These are phyloP conservation scores for Drosophila kanapiae DNA, from an alignment of 1,140 invertebrate genomes.

Conservation along the genomic window DNA sequence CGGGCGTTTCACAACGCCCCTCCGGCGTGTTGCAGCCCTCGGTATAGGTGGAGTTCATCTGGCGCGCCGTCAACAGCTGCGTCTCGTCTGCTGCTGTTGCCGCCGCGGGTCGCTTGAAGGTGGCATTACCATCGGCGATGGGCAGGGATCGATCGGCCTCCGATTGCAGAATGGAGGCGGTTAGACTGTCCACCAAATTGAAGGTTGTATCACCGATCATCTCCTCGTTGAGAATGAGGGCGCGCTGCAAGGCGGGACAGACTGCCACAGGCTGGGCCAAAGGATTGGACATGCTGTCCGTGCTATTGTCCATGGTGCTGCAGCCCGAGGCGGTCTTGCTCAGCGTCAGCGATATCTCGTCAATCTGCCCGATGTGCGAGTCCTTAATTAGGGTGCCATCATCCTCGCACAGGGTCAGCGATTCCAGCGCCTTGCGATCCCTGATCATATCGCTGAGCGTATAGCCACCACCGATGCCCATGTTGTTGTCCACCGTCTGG, in stretches of 20 bases:
- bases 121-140: slow-evolving; percentile 32
- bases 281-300: slow-evolving; percentile 71
- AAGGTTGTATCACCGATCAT: slow-evolving; percentile 78
- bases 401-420: slow-evolving; percentile 75
- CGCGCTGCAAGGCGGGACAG: slow-evolving; percentile 43
- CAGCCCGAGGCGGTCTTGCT: slow-evolving; percentile 80
- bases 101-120: slow-evolving; percentile 49
- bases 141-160: slow-evolving; percentile 34
- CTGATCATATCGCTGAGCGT: slow-evolving; percentile 77
- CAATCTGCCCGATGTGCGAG: slow-evolving; percentile 81
- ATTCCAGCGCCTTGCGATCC: slow-evolving; percentile 77
- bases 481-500: slow-evolving; percentile 31
- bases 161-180: slow-evolving; percentile 39
- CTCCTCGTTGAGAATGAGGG: slow-evolving; percentile 75
- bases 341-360: slow-evolving; percentile 75
- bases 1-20: slow-evolving; percentile 73
- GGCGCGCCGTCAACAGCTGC: slow-evolving; percentile 32
- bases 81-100: slow-evolving; percentile 59
- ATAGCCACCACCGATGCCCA: slow-evolving; percentile 47
- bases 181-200: slow-evolving; percentile 75
- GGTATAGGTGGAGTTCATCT: slow-evolving; percentile 71
- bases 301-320: slow-evolving; percentile 83
- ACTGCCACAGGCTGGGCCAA: neutral
- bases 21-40: slow-evolving; percentile 74
- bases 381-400: slow-evolving; percentile 82